Evolutionary conservation across 2,113 vertebrate species (phyloP).

Genomic region (Fukomys damarensis): DNA sequence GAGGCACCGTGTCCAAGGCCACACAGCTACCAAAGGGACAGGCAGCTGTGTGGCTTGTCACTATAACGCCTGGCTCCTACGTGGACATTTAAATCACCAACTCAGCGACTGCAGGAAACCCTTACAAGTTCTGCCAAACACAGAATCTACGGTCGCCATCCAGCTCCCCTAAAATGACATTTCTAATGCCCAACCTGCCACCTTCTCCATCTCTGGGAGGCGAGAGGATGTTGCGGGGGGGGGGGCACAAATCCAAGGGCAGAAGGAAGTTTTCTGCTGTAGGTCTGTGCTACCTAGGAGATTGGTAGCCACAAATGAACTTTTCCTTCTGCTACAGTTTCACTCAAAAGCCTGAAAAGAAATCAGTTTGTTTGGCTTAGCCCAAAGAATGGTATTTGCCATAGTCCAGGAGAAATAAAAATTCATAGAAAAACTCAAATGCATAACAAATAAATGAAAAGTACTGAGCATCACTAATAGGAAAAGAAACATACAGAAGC

Average conservation of each 20-base stretch:
- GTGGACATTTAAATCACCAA: not conserved
- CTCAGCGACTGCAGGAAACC: not conserved
- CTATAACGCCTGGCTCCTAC: not conserved
- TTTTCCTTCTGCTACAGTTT: not conserved
- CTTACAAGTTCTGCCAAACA: not conserved
- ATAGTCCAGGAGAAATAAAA: not conserved
- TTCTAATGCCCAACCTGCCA: not conserved
- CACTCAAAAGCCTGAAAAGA: slow-evolving; percentile 21
- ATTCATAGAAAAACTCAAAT: not conserved
- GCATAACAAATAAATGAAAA: not conserved
- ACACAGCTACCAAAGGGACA: not conserved
- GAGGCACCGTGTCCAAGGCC: not conserved
- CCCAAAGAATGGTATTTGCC: not conserved
- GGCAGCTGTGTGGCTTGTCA: not conserved
- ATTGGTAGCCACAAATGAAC: not conserved
- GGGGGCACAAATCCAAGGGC: not conserved
- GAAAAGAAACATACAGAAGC: not conserved
- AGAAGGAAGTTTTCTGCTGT: not conserved
- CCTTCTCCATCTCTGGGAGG: not conserved
- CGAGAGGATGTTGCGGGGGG: not conserved
- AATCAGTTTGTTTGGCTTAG: not conserved
- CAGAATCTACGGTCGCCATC: not conserved
- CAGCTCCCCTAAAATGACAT: not conserved
- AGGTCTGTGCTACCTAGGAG: not conserved
- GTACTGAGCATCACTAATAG: not conserved